These are phyloP conservation scores for Galemys pyrenaicus DNA, from an alignment of 2,113 vertebrate species.

Conservation along the genomic window DNA sequence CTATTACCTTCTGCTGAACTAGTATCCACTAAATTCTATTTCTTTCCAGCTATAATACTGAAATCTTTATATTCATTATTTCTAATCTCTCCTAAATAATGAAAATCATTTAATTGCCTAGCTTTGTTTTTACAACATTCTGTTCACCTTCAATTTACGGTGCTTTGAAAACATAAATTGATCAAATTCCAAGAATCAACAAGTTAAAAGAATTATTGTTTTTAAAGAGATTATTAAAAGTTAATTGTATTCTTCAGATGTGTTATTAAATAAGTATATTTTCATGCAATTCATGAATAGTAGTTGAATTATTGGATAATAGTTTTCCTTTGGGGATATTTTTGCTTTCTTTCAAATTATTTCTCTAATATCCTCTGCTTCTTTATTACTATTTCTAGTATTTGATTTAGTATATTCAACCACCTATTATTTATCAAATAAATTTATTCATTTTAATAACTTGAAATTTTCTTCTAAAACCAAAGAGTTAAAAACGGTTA, in stretches of 20 bases:
- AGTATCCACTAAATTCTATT: background rate
- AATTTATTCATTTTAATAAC: background rate
- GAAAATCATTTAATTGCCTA: background rate
- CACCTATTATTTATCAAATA: background rate
- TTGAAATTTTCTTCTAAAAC: conserved; percentile 23
- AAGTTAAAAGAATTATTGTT: background rate
- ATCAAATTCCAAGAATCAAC: background rate
- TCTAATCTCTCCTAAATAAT: background rate
- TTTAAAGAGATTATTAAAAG: background rate
- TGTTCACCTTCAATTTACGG: background rate
- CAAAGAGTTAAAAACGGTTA: conserved; percentile 3
- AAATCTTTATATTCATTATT: background rate
- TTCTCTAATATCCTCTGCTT: background rate
- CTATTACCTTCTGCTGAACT: background rate
- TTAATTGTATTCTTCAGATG: background rate
- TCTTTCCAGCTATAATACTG: background rate
- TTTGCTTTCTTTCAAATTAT: conserved; percentile 22
- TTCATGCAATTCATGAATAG: background rate
- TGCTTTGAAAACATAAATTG: background rate
- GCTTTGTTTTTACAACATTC: conserved; percentile 13
- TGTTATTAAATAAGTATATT: background rate
- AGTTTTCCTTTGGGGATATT: conserved; percentile 10
- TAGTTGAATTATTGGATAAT: background rate
- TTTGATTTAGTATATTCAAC: background rate
- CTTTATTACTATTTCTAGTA: background rate